Evolutionary conservation across 2,888 invertebrate genomes (phyloP).

Genomic region (Tupiocoris notatus): DNA sequence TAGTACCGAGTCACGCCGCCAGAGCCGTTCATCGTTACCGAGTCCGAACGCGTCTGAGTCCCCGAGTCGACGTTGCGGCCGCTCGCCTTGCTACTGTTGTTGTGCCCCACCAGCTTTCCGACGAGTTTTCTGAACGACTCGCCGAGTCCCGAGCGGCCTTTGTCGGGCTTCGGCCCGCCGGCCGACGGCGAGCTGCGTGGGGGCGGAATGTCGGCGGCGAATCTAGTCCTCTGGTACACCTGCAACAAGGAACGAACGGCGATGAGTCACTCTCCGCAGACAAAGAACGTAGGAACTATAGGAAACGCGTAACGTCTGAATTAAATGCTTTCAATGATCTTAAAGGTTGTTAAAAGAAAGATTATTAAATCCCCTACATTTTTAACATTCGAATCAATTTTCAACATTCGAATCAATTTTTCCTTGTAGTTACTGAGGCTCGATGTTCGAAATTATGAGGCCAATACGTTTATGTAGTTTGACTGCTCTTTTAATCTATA

Average conservation of each 20-base stretch:
- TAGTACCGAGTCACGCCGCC: conserved; percentile 70
- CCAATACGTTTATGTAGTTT: too few species aligned
- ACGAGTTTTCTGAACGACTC: conserved; percentile 80
- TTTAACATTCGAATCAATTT: too few species aligned
- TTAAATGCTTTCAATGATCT: too few species aligned
- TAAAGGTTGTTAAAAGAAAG: too few species aligned
- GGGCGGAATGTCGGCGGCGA: conserved; percentile 60
- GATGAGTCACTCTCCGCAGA: background rate
- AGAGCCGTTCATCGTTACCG: conserved; percentile 53
- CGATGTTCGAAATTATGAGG: too few species aligned
- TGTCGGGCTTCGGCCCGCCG: conserved; percentile 23
- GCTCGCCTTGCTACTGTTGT: conserved; percentile 1
- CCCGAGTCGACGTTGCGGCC: conserved; percentile 44
- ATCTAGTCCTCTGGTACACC: conserved; percentile 70
- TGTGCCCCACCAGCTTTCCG: conserved; percentile 68
- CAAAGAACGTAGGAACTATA: too few species aligned
- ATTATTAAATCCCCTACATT: too few species aligned
- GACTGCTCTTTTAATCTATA: too few species aligned
- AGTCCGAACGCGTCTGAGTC: conserved; percentile 49
- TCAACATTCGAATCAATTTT: too few species aligned
- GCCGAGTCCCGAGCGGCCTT: conserved; percentile 58
- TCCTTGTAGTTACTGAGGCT: too few species aligned
- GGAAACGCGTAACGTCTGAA: too few species aligned
- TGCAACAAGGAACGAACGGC: conserved; percentile 53
- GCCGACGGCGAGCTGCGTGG: conserved; percentile 52